These are phyloP conservation scores for Alca torda DNA, from an alignment of 2,797 vertebrate species.

Conservation along the genomic window DNA sequence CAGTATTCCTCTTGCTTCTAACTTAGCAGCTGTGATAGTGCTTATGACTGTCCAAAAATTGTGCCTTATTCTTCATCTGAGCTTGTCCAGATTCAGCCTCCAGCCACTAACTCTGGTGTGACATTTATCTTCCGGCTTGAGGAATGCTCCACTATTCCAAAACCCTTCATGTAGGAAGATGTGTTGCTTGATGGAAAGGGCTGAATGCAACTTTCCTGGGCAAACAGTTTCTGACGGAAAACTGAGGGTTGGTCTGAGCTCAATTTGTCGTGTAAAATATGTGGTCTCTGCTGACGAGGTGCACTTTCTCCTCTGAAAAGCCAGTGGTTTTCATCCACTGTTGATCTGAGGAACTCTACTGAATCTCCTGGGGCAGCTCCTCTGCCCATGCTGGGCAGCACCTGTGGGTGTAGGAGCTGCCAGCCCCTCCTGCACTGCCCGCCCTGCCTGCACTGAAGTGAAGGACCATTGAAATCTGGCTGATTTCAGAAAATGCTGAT, in stretches of 20 bases:
- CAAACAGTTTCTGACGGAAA: neutral
- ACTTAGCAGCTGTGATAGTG: neutral
- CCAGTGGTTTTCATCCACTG: neutral
- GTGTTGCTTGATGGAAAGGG: neutral
- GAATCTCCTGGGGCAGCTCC: neutral
- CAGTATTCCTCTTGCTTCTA: neutral
- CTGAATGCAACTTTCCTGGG: neutral
- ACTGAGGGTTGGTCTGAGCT: neutral
- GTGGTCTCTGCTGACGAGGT: neutral
- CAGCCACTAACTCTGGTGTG: neutral
- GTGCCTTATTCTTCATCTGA: neutral
- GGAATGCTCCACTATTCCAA: neutral
- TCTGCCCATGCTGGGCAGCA: neutral
- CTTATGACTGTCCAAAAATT: neutral
- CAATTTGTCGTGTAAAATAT: neutral
- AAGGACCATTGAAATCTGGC: neutral
- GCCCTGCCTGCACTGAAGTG: neutral
- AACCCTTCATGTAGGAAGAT: neutral
- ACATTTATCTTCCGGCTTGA: neutral
- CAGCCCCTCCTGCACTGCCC: neutral
- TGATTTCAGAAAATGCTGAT: conserved; percentile 16
- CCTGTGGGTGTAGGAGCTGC: neutral
- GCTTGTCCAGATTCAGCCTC: neutral
- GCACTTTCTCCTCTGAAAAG: neutral
- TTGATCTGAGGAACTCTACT: neutral